Percentiles rank a stretch among this genome's conserved stretches.
phyloP scores from a whole-genome alignment of 2,797 vertebrate genomes.

The Clarias laeviceps region DNA sequence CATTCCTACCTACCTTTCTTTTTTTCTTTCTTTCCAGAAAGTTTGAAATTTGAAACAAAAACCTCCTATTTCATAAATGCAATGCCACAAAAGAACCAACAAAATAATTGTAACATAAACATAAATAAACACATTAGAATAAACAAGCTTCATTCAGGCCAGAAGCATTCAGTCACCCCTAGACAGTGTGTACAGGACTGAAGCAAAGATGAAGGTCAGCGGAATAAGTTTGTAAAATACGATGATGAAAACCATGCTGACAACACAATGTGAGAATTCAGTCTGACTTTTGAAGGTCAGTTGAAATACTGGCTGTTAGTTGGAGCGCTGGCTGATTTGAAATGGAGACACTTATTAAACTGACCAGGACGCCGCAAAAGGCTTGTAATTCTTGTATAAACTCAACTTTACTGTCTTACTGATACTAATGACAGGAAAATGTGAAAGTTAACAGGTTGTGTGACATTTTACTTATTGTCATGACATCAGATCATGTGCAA shows the following conservation, averaged over 20 bases:
- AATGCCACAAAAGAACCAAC: constrained; percentile 4
- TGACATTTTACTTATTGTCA: neutral
- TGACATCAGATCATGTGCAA: neutral
- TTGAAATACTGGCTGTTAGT: neutral
- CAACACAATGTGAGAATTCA: constrained; percentile 1
- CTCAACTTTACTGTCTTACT: neutral
- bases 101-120: constrained; percentile 7
- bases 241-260: constrained; percentile 1
- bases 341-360: constrained; percentile 16
- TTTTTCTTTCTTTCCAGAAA: neutral
- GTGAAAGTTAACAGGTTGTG: neutral
- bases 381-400: constrained; percentile 12
- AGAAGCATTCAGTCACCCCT: constrained; percentile 4
- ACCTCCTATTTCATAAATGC: neutral
- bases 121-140: neutral
- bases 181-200: neutral
- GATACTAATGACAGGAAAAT: constrained; percentile 13
- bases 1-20: neutral
- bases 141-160: neutral
- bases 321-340: neutral
- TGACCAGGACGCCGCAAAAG: constrained; percentile 5
- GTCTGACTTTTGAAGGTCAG: constrained; percentile 19
- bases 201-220: neutral
- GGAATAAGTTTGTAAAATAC: neutral
- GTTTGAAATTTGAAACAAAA: neutral